Conservation (phyloP, 2,888 invertebrate species). For the Nephrocerus scutellatus region DNA sequence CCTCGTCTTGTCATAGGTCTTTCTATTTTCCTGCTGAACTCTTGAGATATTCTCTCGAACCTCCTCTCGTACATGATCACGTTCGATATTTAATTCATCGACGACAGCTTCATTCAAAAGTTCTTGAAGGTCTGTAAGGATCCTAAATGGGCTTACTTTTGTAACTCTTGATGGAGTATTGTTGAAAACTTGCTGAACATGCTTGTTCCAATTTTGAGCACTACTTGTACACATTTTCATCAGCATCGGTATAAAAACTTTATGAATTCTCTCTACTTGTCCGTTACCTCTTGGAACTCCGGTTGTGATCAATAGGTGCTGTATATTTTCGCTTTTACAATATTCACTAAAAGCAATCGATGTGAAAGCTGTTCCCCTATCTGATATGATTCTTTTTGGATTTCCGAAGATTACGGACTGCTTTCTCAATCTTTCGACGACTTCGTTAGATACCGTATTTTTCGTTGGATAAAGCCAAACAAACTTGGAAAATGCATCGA, state of each 20-base stretch:
- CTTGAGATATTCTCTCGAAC: slow-evolving; percentile 1
- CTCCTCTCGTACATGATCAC: not conserved
- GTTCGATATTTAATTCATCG: not conserved
- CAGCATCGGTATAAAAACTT: slow-evolving; percentile 29
- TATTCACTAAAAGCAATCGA: slow-evolving; percentile 30
- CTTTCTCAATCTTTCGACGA: slow-evolving; percentile 26
- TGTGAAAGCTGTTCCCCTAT: slow-evolving; percentile 38
- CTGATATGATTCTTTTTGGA: slow-evolving; percentile 32
- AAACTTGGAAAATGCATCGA: slow-evolving; percentile 36
- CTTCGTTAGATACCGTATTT: slow-evolving; percentile 27
- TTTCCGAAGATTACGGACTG: slow-evolving; percentile 5
- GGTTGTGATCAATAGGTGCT: slow-evolving; percentile 30
- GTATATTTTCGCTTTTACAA: slow-evolving; percentile 26
- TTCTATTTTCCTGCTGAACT: slow-evolving; percentile 6
- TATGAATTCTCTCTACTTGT: slow-evolving; percentile 33
- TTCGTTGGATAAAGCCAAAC: slow-evolving; percentile 34
- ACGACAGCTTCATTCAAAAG: too few species aligned
- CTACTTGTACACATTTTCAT: slow-evolving; percentile 33
- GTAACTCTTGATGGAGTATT: slow-evolving; percentile 2
- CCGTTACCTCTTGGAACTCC: slow-evolving; percentile 33
- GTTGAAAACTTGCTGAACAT: slow-evolving; percentile 22
- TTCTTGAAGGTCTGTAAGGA: too few species aligned
- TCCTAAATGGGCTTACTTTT: not conserved
- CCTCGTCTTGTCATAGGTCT: not conserved
- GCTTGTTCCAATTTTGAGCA: slow-evolving; percentile 22